These are phyloP conservation scores for Regulus satrapa DNA, from an alignment of 2,113 vertebrate species.

Conservation along the genomic window DNA sequence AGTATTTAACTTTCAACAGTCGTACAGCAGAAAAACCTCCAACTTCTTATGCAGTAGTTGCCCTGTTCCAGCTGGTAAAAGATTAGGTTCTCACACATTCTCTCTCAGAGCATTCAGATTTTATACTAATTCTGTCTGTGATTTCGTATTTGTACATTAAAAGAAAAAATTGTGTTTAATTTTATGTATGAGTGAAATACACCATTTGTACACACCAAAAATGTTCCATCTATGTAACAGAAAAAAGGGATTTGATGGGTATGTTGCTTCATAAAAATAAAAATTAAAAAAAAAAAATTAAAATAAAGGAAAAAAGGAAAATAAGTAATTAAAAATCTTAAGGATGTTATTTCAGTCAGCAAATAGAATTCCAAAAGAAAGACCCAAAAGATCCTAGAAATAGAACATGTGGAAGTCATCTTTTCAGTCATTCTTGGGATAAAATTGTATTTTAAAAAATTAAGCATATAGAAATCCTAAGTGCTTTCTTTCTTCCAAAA, in stretches of 20 bases:
- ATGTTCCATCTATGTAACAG: background rate
- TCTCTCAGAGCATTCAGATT: background rate
- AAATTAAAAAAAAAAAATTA: accelerated
- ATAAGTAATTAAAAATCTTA: background rate
- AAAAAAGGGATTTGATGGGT: background rate
- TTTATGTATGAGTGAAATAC: background rate
- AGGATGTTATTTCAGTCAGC: background rate
- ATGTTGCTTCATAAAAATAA: background rate
- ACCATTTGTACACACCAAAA: background rate
- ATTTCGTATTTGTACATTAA: background rate
- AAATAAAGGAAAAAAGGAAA: background rate
- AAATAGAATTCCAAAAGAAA: background rate
- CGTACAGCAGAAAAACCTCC: background rate
- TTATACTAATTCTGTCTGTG: background rate
- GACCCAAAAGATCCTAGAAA: background rate
- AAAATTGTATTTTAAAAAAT: background rate
- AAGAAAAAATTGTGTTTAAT: background rate
- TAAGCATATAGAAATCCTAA: background rate
- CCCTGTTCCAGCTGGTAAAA: background rate
- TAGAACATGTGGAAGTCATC: background rate
- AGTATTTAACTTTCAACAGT: background rate
- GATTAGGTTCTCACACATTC: background rate
- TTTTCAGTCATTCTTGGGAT: background rate
- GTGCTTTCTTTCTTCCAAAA: background rate
- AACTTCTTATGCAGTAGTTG: background rate